Evolutionary conservation across 1,140 invertebrate genomes (phyloP).

Genomic region (Anoplolepis gracilipes): DNA sequence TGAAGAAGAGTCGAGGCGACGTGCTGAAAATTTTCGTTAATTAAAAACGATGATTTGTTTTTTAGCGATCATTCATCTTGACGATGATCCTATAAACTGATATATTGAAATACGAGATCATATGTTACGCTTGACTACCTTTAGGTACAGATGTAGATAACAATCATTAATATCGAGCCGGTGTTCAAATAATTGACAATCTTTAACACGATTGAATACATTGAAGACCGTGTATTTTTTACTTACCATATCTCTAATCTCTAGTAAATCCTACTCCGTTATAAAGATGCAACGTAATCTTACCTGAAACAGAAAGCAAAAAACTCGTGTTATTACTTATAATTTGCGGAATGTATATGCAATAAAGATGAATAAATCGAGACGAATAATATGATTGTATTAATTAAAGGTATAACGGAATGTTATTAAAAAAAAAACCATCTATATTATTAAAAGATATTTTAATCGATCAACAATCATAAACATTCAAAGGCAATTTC

Average conservation of each 20-base stretch:
- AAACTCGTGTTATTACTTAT: background rate
- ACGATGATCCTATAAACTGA: slow-evolving; percentile 18
- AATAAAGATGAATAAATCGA: background rate
- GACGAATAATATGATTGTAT: background rate
- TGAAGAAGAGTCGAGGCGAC: background rate
- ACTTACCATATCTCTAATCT: slow-evolving; percentile 11
- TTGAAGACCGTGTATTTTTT: background rate
- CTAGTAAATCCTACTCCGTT: background rate
- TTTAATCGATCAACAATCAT: slow-evolving; percentile 6
- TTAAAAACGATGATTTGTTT: slow-evolving; percentile 24
- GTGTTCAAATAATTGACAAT: background rate
- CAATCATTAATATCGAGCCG: background rate
- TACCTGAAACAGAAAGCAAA: slow-evolving; percentile 46
- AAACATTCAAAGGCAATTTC: background rate
- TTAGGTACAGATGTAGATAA: slow-evolving; percentile 2
- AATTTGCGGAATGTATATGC: background rate
- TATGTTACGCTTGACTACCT: background rate
- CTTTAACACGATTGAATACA: background rate
- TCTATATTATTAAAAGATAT: background rate
- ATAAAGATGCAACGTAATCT: background rate
- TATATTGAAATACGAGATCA: slow-evolving; percentile 3
- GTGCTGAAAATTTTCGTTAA: background rate
- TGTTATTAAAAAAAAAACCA: background rate
- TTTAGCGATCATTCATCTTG: slow-evolving; percentile 46
- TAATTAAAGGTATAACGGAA: background rate